Evolutionary conservation across 2,888 invertebrate species (phyloP), one percentile per base, ranked within the genome.

Genomic region (Oxystoma pomonae): DNA sequence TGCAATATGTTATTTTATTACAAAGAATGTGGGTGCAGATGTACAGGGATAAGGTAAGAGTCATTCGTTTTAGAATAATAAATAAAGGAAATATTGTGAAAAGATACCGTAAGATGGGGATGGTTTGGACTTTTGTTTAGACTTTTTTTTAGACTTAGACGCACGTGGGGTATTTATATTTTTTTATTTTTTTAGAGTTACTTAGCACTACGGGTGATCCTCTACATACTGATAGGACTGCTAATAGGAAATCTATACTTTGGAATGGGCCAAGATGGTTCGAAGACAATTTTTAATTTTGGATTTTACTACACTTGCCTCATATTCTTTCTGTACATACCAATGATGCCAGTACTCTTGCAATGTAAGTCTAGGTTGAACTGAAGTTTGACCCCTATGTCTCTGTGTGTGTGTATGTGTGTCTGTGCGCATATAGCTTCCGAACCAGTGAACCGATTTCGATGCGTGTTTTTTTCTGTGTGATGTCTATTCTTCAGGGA

Each of bases 231-330:
- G 66, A 78, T 92, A 55, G 91, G 89, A 0, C 73, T 88, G 1
- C 82, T 91, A 12, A 83, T 92, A 12, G 92, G 90, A 0, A 83
- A 84, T 1, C 75, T 92, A 58, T 94, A 90, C 76, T 82, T 85
- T 51, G 84, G 86, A 62, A 90, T 92, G 80, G 93, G 92, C 12
- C 86, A 89, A 70, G 91, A 92, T 71, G 93, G 89, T 0, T 90
- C 92, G 0, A 92, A 91, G 76, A 90, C 91, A 0, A 80, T 93
- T 20, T 92, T 90, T 76, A 92, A 92, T 79, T 93, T 92, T 74
- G 92, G 92, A 9, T 93, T 91, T 76, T 91, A 90, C 72, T 92
- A 90, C 74, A 88, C 90, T 1, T 90, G 90, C 65, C 83, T 90
- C 17, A 92, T 93, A 66, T 87, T 88, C 21, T 90, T 92, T 79